Base-by-base conservation (phyloP, 1,140 invertebrate species). In the Triops cancriformis region DNA sequence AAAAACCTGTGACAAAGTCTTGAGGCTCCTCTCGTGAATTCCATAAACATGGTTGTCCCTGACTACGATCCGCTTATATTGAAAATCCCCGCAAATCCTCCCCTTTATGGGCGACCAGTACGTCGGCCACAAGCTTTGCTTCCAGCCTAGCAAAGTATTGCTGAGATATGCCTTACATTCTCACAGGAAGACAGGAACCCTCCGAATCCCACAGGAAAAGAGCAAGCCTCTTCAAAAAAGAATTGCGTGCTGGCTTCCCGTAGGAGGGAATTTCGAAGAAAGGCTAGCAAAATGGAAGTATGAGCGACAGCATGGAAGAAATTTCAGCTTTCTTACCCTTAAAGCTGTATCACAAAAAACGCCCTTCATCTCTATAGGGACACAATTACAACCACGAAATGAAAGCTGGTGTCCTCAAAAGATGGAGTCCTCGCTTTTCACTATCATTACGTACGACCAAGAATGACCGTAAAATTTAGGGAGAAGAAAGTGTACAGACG, bases 61-160 rank as follows among this genome's bases (percentile, higher is more conserved):
- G 14, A 18, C 51, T 64, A 64, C 23, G 51, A 64, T 64, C 10
- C 51, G 51, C 51, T 64, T 64, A 64, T 23, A 23, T 64, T 23
- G 51, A 14, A 64, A 14, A 64, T 64, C 51, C 14, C 23, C 51
- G 5, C 51, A 64, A 64, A 64, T 64, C 51, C 51, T 23, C 51
- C 51, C 51, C 51, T 64, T 64, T 64, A 64, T 64, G 51, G 51
- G 18, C 51, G 51, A 64, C 51, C 51, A 64, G 10, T 64, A 23
- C 51, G 51, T 64, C 51, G n/a, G 51, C 51, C 51, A 64, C 51
- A 64, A 64, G 51, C 51, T 64, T 64, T 23, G 51, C 51, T n/a
- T 18, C 14, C 10, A 64, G n/a, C 51, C 51, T 64, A 18, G 51
- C 51, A 23, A 64, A 64, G 51, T 64, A 64, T 5, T 64, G 51